phyloP scores from a whole-genome alignment of 2,113 vertebrate species.

The Scytalopus superciliaris region DNA sequence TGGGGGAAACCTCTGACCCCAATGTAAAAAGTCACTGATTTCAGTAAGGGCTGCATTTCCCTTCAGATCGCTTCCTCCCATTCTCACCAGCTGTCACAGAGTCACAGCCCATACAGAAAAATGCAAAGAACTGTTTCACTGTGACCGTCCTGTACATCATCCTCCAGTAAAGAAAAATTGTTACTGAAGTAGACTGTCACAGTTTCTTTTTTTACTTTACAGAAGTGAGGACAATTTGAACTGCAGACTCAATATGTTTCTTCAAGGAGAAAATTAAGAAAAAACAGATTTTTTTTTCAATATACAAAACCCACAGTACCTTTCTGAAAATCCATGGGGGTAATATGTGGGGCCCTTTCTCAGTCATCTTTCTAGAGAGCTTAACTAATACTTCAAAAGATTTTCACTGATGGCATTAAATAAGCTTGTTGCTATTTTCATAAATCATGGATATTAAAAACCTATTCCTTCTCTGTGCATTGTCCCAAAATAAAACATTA shows the following conservation, averaged over 20 bases:
- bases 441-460: neutral
- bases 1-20: fast-evolving
- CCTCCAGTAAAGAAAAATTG: neutral
- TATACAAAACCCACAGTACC: neutral
- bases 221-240: neutral
- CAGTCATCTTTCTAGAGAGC: neutral
- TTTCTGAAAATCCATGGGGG: neutral
- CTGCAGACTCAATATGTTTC: neutral
- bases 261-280: neutral
- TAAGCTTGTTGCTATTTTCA: neutral
- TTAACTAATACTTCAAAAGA: neutral
- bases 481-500: neutral
- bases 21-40: neutral
- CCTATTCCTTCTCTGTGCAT: neutral
- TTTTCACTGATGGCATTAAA: neutral
- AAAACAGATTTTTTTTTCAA: neutral
- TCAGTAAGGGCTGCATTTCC: neutral
- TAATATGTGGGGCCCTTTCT: neutral
- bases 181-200: neutral
- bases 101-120: neutral
- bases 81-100: neutral
- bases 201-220: neutral
- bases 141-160: neutral
- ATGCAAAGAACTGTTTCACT: neutral
- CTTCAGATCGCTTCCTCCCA: fast-evolving